Evolutionary conservation across 2,797 vertebrate species (phyloP).

Genomic region (Siniperca scherzeri): DNA sequence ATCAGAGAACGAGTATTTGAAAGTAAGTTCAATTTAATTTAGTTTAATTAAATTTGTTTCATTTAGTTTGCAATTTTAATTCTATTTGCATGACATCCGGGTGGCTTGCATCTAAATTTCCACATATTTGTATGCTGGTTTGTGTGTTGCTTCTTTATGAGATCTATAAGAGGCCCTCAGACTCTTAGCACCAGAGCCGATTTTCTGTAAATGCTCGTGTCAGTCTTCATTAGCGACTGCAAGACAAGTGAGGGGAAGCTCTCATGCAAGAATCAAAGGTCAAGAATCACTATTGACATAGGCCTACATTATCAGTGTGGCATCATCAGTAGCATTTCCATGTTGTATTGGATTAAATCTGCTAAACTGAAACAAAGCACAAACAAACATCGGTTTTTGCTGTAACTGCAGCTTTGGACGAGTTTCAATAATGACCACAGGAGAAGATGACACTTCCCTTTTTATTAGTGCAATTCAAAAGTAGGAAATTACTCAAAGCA

Average conservation of each 20-base stretch:
- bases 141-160: not conserved
- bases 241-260: slow-evolving; percentile 5
- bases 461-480: not conserved
- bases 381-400: not conserved
- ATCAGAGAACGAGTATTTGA: slow-evolving; percentile 98
- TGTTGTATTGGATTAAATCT: not conserved
- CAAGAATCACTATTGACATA: not conserved
- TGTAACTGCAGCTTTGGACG: not conserved
- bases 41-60: not conserved
- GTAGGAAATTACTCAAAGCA: not conserved
- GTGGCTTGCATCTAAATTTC: not conserved
- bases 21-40: slow-evolving; percentile 84
- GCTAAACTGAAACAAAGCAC: not conserved
- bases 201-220: slow-evolving; percentile 63
- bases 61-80: not conserved
- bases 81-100: not conserved
- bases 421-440: not conserved
- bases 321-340: not conserved
- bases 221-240: slow-evolving; percentile 61
- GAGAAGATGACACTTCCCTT: not conserved
- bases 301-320: not conserved
- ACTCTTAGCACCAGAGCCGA: slow-evolving; percentile 51
- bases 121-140: not conserved
- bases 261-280: slow-evolving; percentile 19
- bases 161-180: slow-evolving; percentile 4